Evolutionary conservation across 1,140 invertebrate species (phyloP), one percentile per base, ranked within the genome.

Genomic region (Bactericera cockerelli): DNA sequence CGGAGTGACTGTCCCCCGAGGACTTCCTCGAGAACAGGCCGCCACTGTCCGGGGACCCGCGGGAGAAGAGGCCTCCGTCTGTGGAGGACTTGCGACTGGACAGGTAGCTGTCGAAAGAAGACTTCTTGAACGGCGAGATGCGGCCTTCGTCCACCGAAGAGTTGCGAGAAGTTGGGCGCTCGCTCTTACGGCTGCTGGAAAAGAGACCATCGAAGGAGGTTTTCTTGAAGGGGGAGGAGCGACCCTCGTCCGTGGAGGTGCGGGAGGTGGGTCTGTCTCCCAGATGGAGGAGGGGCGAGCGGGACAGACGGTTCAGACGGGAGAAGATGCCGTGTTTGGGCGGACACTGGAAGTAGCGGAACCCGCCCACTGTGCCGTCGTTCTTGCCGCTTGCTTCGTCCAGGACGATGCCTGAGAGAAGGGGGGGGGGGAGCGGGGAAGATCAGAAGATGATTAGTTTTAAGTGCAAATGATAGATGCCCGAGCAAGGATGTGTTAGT

Each of bases 301-400:
- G 77, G 6, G 89, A 89, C n/a, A 96, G 75, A 64, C 92, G 82
- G 25, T 87, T 89, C 22, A 95, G 75, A 1, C 91, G 80, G 26
- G 93, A 93, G 72, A 98, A 98, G 24, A 98, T 86, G 6, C 95
- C 95, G 28, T 84, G 81, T 66, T 92, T 92, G 6, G 89, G 79
- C 71, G 93, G 88, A 71, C 94, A 98, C 73, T 96, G 92, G 70
- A 95, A 95, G 70, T 95, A 96, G 26, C 86, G 77, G 22, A 83
- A 81, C 26, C 93, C 93, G 57, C 86, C 85, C 42, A 98, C 93
- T 19, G 91, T 90, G 16, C 95, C 95, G 75, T 98, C 93, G 71
- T 98, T 98, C 77, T 98, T 98, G 83, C 94, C 95, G 66, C 89
- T 87, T 26, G 92, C 80, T 63, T 93, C 86, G 71, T 98, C 94